A percentile compares a stretch with the other conserved stretches of the same genome.
phyloP scores from a whole-genome alignment of 2,888 invertebrate species.

The Thyatira batis region DNA sequence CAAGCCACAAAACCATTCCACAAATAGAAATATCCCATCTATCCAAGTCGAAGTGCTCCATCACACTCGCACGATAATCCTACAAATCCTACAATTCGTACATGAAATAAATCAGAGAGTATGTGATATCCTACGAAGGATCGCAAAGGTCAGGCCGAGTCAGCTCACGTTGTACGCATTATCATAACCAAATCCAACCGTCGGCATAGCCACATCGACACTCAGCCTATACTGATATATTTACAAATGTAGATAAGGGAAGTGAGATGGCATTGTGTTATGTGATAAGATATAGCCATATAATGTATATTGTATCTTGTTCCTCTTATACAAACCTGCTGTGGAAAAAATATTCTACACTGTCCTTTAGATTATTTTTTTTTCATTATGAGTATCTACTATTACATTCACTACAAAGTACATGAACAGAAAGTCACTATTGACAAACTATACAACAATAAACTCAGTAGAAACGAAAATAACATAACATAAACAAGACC shows the following conservation, averaged over 20 bases:
- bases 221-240: neutral
- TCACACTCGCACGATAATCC: constrained; percentile 1
- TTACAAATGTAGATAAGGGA: neutral
- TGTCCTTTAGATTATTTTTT: too few species aligned
- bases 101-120: neutral
- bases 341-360: too few species aligned
- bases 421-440: too few species aligned
- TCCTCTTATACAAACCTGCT: neutral
- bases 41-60: neutral
- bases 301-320: neutral
- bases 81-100: constrained; percentile 1
- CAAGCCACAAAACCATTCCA: neutral
- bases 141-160: constrained; percentile 14
- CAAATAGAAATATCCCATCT: constrained; percentile 1
- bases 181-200: constrained; percentile 21
- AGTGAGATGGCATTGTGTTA: neutral
- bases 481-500: too few species aligned
- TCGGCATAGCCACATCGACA: neutral
- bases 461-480: too few species aligned
- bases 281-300: neutral
- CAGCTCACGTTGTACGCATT: constrained; percentile 19
- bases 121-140: neutral
- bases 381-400: too few species aligned
- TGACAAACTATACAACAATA: too few species aligned
- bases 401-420: too few species aligned